phyloP scores from a whole-genome alignment of 1,140 invertebrate genomes.

The Drosophila virilis region DNA sequence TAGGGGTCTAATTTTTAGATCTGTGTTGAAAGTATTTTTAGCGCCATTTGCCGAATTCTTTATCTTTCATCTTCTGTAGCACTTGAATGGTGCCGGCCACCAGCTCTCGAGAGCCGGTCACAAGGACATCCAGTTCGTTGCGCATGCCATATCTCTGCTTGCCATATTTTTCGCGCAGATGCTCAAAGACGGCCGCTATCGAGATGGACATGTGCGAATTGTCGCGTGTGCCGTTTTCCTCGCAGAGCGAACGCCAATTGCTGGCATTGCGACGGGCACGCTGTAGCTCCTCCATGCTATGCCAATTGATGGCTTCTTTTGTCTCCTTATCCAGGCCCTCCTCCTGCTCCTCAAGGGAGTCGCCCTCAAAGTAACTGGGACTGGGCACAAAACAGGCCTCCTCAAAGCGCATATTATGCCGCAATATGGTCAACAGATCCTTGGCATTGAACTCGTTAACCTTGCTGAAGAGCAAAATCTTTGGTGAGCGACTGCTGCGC shows the following conservation, averaged over 20 bases:
- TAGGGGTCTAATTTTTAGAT: background rate
- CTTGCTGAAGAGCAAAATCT: conserved; percentile 93
- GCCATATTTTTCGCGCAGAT: conserved; percentile 68
- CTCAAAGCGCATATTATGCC: conserved; percentile 87
- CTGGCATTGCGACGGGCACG: conserved; percentile 86
- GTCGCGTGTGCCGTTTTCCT: conserved; percentile 55
- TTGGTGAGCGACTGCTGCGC: conserved; percentile 76
- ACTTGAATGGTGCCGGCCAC: conserved; percentile 90
- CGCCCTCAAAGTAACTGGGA: conserved; percentile 79
- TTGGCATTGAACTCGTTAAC: conserved; percentile 91
- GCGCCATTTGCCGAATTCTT: conserved; percentile 11
- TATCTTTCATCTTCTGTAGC: conserved; percentile 47
- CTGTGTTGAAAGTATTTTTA: background rate
- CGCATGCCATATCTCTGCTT: conserved; percentile 63
- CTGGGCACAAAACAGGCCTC: conserved; percentile 91
- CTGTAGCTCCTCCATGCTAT: conserved; percentile 85
- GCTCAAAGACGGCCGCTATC: conserved; percentile 63
- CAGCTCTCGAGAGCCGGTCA: conserved; percentile 96
- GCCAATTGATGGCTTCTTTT: conserved; percentile 42
- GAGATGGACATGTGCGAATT: conserved; percentile 58
- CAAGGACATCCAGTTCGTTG: conserved; percentile 88
- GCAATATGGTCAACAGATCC: conserved; percentile 88
- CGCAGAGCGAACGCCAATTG: conserved; percentile 86
- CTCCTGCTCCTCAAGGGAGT: conserved; percentile 26
- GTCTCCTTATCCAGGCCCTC: conserved; percentile 22